Evolutionary conservation across 2,888 invertebrate species (phyloP), one percentile per base, ranked within the genome.

Genomic region (Meandrusa payeni): DNA sequence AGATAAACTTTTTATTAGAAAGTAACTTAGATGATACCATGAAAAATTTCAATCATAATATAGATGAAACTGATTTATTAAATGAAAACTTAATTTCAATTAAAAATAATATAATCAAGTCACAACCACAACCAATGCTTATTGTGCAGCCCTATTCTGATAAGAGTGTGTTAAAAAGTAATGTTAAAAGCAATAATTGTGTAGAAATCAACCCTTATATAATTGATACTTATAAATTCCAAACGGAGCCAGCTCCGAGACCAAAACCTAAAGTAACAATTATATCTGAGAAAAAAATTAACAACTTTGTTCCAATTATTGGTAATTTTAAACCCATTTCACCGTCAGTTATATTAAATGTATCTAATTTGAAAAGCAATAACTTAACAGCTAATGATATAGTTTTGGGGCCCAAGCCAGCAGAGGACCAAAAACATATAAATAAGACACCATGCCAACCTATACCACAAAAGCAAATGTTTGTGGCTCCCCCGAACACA

Each of bases 211-310:
- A 22, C 26, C 2, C 17, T 10, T 1, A 5, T 27, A 6, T 5
- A 7, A 1, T 1, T 26, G 5, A 5, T 10, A 31, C 24, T 22
- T 9, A 29, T 5, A 34, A 24, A 26, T 4, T 11, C 10, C 6
- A 7, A 38, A 33, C 9, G 20, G 12, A 26, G 10, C 11, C 12
- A 9, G 20, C 3, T 13, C 20, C 9, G 0, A 42, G 12, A 41
- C 20, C 33, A 41, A 53, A 56, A 29, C 61, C 65, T 26, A 74
- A 61, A 59, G 61, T 85, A 3, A 68, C 52, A 50, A 83, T 86
- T 40, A 49, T 85, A 55, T 81, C 81, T 22, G 75, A 82, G 51
- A 69, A 76, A 50, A 76, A 61, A 46, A 68, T 85, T 29, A 58
- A 54, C 10, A 51, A 66, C 9, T 75, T 76, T 9, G 41, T 77